phyloP scores from a whole-genome alignment of 2,113 vertebrate species.

The Oncorhynchus gorbuscha region DNA sequence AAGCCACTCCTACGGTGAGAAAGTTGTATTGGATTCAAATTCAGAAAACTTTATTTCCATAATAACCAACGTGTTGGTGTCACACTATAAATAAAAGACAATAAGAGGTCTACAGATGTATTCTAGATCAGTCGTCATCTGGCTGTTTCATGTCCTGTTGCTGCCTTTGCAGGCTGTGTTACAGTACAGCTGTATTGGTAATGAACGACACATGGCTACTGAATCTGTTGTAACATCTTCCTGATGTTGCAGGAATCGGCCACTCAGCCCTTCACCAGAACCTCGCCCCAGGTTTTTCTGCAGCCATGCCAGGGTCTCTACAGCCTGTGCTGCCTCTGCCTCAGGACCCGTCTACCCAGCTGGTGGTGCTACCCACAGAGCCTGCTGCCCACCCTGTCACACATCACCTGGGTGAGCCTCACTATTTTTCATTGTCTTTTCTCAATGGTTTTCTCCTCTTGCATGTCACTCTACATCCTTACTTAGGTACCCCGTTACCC shows the following conservation, averaged over 20 bases:
- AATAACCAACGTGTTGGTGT: too few relatives aligned
- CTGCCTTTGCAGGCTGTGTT: background rate
- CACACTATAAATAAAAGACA: too few relatives aligned
- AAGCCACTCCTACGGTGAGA: constrained; percentile 88
- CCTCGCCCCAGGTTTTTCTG: constrained; percentile 88
- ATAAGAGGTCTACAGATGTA: background rate
- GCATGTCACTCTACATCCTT: background rate
- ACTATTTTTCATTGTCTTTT: background rate
- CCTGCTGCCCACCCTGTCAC: constrained; percentile 81
- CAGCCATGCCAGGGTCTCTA: constrained; percentile 88
- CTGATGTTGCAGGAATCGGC: constrained; percentile 79
- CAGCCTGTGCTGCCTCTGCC: constrained; percentile 91
- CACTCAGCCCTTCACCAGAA: constrained; percentile 94
- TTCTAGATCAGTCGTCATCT: background rate
- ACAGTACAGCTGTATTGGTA: background rate
- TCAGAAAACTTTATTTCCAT: too few relatives aligned
- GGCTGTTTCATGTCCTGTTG: background rate
- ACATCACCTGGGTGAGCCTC: constrained; percentile 83
- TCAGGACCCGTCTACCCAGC: constrained; percentile 87
- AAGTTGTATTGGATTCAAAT: background rate
- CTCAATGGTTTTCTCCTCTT: background rate
- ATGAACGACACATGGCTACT: background rate
- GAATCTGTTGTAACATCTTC: background rate
- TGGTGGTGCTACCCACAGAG: constrained; percentile 91
- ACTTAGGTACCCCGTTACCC: too few relatives aligned